phyloP scores from a whole-genome alignment of 2,113 vertebrate genomes.

The Gila orcuttii region DNA sequence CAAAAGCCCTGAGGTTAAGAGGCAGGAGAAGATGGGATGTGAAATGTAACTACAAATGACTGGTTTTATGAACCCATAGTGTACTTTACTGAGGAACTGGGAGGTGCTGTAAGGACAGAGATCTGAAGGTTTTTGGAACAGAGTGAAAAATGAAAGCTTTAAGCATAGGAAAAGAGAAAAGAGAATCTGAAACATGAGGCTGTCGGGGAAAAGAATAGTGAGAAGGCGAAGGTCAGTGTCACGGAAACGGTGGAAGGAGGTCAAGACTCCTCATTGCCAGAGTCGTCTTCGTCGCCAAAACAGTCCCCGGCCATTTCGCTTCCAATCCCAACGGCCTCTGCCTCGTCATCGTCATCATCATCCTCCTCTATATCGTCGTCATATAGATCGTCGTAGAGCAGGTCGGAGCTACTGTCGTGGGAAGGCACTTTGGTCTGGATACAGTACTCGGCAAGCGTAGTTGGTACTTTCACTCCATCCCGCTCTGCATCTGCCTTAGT shows the following conservation, averaged over 20 bases:
- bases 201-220: slow-evolving; percentile 32
- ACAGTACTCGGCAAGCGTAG: slow-evolving; percentile 97
- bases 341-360: slow-evolving; percentile 90
- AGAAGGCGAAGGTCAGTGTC: slow-evolving; percentile 1
- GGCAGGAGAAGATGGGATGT: slow-evolving; percentile 59
- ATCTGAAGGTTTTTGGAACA: slow-evolving; percentile 13
- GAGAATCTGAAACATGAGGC: slow-evolving; percentile 38
- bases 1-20: slow-evolving; percentile 78
- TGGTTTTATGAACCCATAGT: slow-evolving; percentile 21
- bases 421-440: slow-evolving; percentile 99
- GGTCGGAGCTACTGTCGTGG: slow-evolving; percentile 97
- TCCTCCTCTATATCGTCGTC: slow-evolving; percentile 96
- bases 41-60: neutral
- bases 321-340: slow-evolving; percentile 88
- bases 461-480: slow-evolving; percentile 96
- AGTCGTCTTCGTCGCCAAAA: slow-evolving; percentile 97
- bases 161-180: slow-evolving; percentile 16
- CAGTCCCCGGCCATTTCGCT: slow-evolving; percentile 85
- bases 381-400: slow-evolving; percentile 97
- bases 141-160: slow-evolving; percentile 32
- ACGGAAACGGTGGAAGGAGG: slow-evolving; percentile 52
- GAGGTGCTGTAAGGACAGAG: neutral
- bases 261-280: slow-evolving; percentile 98
- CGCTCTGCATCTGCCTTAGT: slow-evolving; percentile 95
- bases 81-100: neutral